Conservation (phyloP, 1,140 invertebrate species). For the Brachionus plicatilis region DNA sequence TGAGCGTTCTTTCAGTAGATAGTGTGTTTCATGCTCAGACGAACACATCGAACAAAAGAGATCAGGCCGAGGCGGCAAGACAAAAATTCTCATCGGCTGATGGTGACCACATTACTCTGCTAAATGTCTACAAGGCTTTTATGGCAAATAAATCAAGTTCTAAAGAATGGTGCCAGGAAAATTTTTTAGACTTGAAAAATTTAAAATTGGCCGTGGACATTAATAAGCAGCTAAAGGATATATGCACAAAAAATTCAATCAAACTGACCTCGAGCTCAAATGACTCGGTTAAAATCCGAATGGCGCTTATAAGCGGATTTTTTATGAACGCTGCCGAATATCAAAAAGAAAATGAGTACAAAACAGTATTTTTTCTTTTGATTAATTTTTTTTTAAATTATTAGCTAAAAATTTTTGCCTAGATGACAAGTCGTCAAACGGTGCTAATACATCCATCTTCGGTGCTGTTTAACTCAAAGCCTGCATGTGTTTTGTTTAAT, state of each 20-base stretch:
- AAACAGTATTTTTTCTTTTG: slow-evolving; percentile 61
- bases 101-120: slow-evolving; percentile 84
- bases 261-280: slow-evolving; percentile 50
- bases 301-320: slow-evolving; percentile 92
- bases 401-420: neutral
- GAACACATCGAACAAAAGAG: slow-evolving; percentile 49
- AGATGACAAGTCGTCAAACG: slow-evolving; percentile 41
- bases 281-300: slow-evolving; percentile 75
- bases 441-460: slow-evolving; percentile 74
- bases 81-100: slow-evolving; percentile 75
- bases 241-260: slow-evolving; percentile 62
- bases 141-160: slow-evolving; percentile 60
- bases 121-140: slow-evolving; percentile 80
- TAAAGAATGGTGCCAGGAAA: slow-evolving; percentile 80
- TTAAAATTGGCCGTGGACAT: slow-evolving; percentile 74
- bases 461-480: slow-evolving; percentile 67
- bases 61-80: slow-evolving; percentile 63
- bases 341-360: slow-evolving; percentile 67
- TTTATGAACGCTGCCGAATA: slow-evolving; percentile 85
- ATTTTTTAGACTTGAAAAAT: slow-evolving; percentile 79
- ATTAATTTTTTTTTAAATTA: neutral
- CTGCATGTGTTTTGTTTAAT: slow-evolving; percentile 75
- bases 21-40: slow-evolving; percentile 16
- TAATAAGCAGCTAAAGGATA: slow-evolving; percentile 70
- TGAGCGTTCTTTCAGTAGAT: slow-evolving; percentile 50